Evolutionary conservation across 1,140 invertebrate genomes (phyloP).

Genomic region (Dinoponera quadriceps): DNA sequence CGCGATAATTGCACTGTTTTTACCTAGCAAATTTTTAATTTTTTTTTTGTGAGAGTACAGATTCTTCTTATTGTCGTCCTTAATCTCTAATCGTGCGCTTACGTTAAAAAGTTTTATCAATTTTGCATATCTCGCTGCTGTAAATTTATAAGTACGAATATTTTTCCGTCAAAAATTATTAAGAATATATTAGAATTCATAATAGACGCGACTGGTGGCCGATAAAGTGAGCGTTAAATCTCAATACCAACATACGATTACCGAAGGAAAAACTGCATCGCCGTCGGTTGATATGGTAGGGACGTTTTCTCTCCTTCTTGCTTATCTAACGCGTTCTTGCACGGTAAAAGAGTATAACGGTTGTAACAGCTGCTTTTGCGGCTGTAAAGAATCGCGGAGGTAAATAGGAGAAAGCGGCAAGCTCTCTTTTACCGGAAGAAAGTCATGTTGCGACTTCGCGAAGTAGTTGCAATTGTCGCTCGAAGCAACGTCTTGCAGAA

Average conservation of each 20-base stretch:
- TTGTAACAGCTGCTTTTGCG: not conserved
- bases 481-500: not conserved
- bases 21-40: not conserved
- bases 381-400: not conserved
- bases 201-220: not conserved
- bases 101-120: not conserved
- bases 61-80: not conserved
- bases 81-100: not conserved
- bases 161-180: not conserved
- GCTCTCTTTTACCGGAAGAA: not conserved
- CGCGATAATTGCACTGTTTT: not conserved
- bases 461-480: not conserved
- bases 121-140: not conserved
- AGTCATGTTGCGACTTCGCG: not conserved
- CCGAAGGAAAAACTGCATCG: not conserved
- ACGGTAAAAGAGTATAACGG: conserved; percentile 15
- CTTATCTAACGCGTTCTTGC: conserved; percentile 8
- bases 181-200: not conserved
- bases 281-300: conserved; percentile 25
- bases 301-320: not conserved
- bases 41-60: not conserved
- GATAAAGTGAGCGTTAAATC: not conserved
- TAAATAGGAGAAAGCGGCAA: not conserved
- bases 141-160: not conserved
- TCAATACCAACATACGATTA: conserved; percentile 10